A percentile compares a stretch with the other conserved stretches of the same genome.
These are phyloP conservation scores for Scolopax mira DNA, from an alignment of 2,113 vertebrate species.

Conservation along the genomic window DNA sequence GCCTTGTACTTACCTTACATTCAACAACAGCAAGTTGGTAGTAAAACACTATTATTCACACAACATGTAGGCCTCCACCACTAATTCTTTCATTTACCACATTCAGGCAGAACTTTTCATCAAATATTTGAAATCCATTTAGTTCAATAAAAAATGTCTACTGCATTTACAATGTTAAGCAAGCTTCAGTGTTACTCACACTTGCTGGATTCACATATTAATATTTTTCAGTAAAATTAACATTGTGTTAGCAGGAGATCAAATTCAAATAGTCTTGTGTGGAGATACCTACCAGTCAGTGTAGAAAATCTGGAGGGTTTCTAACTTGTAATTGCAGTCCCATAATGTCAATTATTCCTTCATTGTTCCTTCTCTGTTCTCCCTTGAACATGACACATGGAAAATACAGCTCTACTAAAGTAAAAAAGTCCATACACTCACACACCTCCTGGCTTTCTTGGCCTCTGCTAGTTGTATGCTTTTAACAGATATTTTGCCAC, in stretches of 20 bases:
- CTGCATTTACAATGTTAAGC: neutral
- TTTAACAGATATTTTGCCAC: neutral
- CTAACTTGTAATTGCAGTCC: neutral
- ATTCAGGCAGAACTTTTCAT: too few species aligned
- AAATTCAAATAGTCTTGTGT: neutral
- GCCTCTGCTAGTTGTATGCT: neutral
- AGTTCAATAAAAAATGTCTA: neutral
- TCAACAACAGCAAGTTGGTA: neutral
- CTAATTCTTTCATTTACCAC: neutral
- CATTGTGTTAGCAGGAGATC: neutral
- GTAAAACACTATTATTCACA: neutral
- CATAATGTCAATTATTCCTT: neutral
- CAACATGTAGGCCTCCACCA: neutral
- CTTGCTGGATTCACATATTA: neutral
- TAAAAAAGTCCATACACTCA: neutral
- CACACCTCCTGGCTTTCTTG: neutral
- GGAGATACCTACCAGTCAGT: neutral
- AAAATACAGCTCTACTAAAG: neutral
- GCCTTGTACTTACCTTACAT: neutral
- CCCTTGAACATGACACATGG: accelerated
- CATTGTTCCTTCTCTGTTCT: neutral
- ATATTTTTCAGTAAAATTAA: neutral
- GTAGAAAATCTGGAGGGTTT: neutral
- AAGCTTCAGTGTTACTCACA: neutral
- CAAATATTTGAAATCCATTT: neutral